Conservation (phyloP, 2,113 vertebrate genomes). For the Nesogale talazaci region DNA sequence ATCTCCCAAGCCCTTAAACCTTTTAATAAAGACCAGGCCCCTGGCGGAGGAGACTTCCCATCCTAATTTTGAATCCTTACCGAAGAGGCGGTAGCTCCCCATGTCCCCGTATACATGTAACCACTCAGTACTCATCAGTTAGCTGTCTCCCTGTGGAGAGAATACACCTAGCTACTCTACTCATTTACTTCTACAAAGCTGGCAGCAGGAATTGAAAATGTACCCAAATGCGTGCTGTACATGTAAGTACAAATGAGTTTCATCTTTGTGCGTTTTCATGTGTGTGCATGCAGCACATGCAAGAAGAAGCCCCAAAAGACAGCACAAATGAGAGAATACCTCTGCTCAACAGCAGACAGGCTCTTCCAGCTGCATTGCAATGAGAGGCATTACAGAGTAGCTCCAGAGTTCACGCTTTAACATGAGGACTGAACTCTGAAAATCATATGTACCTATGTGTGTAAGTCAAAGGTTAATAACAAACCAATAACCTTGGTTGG, state of each 20-base stretch:
- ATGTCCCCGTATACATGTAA: slow-evolving; percentile 75
- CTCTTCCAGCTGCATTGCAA: background rate
- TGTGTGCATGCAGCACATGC: too few relatives aligned
- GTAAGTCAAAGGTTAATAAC: background rate
- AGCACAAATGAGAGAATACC: background rate
- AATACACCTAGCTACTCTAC: slow-evolving; percentile 84
- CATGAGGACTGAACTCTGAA: background rate
- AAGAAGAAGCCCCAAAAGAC: background rate
- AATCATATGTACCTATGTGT: background rate
- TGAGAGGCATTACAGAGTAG: background rate
- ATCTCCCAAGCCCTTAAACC: slow-evolving; percentile 84
- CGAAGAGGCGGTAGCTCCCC: slow-evolving; percentile 81
- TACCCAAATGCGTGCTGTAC: slow-evolving; percentile 14
- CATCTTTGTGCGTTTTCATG: background rate
- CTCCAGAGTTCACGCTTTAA: background rate
- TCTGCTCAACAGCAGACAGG: background rate
- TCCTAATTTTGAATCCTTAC: slow-evolving; percentile 86
- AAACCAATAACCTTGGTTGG: background rate
- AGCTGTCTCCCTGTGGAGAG: slow-evolving; percentile 82
- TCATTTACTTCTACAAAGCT: slow-evolving; percentile 81
- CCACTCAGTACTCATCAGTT: slow-evolving; percentile 80
- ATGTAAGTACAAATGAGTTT: background rate
- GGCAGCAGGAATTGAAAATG: slow-evolving; percentile 36
- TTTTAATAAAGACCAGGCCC: slow-evolving; percentile 85
- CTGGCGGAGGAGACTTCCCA: slow-evolving; percentile 81